A percentile compares a stretch with the other conserved stretches of the same genome.
phyloP scores from a whole-genome alignment of 2,888 invertebrate species.

The Pristionchus mayeri region DNA sequence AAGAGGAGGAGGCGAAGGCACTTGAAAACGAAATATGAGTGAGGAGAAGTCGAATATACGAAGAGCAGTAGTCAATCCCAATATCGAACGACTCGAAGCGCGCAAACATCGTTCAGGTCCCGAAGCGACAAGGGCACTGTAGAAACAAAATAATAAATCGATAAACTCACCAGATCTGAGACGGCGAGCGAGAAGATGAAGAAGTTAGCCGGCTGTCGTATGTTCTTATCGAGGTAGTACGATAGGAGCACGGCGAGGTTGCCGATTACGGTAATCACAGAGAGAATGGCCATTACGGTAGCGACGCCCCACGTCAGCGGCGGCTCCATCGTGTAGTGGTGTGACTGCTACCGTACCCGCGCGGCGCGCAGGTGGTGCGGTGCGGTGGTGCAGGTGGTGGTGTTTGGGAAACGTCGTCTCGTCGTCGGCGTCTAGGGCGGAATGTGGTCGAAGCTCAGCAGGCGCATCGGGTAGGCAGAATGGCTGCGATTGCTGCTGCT shows the following conservation, averaged over 20 bases:
- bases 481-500: background rate
- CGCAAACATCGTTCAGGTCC: background rate
- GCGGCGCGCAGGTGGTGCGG: too few species aligned
- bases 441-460: background rate
- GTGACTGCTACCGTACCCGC: background rate
- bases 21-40: background rate
- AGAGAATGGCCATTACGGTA: constrained; percentile 63
- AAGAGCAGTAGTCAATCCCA: background rate
- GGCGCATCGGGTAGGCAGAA: constrained; percentile 27
- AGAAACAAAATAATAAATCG: background rate
- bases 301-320: constrained; percentile 56
- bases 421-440: constrained; percentile 6
- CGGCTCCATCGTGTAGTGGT: constrained; percentile 50
- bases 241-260: constrained; percentile 84
- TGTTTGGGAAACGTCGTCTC: background rate
- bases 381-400: background rate
- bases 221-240: constrained; percentile 77
- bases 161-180: constrained; percentile 82
- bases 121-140: background rate
- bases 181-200: constrained; percentile 98
- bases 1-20: background rate
- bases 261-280: constrained; percentile 80
- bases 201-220: constrained; percentile 96
- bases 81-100: background rate
- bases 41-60: background rate